phyloP scores from a whole-genome alignment of 1,140 invertebrate genomes.

The Micrasema longulum region DNA sequence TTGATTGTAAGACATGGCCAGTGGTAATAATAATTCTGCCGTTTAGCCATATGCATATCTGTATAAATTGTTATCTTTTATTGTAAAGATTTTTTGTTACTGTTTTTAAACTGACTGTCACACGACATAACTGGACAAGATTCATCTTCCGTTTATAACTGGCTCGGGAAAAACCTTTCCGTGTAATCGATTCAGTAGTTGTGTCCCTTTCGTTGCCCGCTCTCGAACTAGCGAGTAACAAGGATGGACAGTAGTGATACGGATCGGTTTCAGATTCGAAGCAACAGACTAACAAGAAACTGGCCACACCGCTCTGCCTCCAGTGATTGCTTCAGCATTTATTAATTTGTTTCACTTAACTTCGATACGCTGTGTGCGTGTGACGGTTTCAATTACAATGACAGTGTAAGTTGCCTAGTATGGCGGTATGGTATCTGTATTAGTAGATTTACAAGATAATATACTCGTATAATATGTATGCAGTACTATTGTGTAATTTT shows the following conservation, averaged over 20 bases:
- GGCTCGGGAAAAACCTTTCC: neutral
- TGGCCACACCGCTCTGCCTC: constrained; percentile 1
- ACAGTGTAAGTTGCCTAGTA: constrained; percentile 1
- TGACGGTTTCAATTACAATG: constrained; percentile 26
- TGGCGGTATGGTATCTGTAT: neutral
- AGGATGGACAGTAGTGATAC: constrained; percentile 15
- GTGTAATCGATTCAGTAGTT: constrained; percentile 14
- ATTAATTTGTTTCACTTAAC: constrained; percentile 36
- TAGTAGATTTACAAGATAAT: too few relatives aligned
- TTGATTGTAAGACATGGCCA: too few relatives aligned
- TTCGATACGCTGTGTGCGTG: constrained; percentile 7
- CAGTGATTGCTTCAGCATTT: constrained; percentile 12
- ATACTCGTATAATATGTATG: neutral
- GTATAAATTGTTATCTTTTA: too few relatives aligned
- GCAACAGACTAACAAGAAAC: neutral
- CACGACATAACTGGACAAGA: constrained; percentile 15
- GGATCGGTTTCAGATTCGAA: neutral
- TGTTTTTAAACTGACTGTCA: too few relatives aligned
- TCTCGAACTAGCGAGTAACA: constrained; percentile 1
- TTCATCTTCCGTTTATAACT: neutral
- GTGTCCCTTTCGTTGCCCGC: neutral
- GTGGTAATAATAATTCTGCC: too few relatives aligned
- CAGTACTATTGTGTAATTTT: constrained; percentile 2
- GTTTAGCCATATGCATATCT: too few relatives aligned
- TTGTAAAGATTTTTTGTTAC: too few relatives aligned